Base-by-base conservation (phyloP, 2,797 vertebrate genomes). In the Selene dorsalis region DNA sequence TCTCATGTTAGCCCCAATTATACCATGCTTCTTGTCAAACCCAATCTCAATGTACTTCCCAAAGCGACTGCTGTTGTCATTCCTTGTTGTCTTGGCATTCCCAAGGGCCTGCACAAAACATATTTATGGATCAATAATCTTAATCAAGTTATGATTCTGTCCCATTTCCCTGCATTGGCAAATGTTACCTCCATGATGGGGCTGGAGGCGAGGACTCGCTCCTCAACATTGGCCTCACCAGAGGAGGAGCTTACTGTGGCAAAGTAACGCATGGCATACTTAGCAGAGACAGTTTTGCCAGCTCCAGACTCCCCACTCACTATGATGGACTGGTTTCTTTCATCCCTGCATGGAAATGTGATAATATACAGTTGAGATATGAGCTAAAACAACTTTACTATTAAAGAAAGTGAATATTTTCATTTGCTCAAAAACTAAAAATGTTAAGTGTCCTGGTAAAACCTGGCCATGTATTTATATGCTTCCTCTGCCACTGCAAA, bases 51-150 rank as follows among this genome's bases (percentile, higher is more conserved):
- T 98, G 87, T 98, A 99, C 82, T 99, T 99, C 71, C 98, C 98
- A 92, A 99, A 99, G 66, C 98, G 97, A 88, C 98, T 99, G 93
- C 98, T 99, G 90, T 99, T 99, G 94, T 99, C 98, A 56, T 99
- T 99, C 84, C 97, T 95, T 24, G 96, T 99, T 9, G 98, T 99
- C 92, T 97, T 99, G 75, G 98, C 98, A 86, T 99, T 99, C 79
- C 98, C 98, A 73, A 99, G 96, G 38, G 98, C 97, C 98, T 99
- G 22, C 22, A 79, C 18, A 24, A 76, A 65, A 70, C 13, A 70
- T 3, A 73, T 20, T 79, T 10, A 9, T 4, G 2, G 39, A 10
- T 61, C 11, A 35, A 28, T 47, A 28, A 76, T 9, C 2, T 32
- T 55, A 20, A 8, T 53, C 6, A 30, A 58, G 26, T 30, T 12